These are phyloP conservation scores for Mythimna impura DNA, from an alignment of 2,888 invertebrate genomes.

Conservation along the genomic window DNA sequence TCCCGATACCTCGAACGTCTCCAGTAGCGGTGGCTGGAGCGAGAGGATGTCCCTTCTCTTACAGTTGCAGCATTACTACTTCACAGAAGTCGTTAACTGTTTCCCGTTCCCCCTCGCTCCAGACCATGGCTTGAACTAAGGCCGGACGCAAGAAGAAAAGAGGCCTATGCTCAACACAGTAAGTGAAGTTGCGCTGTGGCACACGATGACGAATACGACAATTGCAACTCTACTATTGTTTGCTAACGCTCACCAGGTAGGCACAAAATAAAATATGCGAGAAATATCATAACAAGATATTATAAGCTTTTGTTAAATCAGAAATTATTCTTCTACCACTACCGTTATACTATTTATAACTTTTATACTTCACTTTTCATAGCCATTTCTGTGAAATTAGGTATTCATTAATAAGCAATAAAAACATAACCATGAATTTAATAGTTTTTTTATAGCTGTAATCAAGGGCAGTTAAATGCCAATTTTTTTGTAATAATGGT, in stretches of 20 bases:
- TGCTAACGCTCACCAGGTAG: neutral
- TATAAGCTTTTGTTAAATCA: constrained; percentile 1
- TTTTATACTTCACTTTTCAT: constrained; percentile 3
- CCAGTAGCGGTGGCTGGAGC: too few relatives aligned
- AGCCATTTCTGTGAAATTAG: constrained; percentile 22
- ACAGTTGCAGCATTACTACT: too few relatives aligned
- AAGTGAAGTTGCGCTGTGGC: neutral
- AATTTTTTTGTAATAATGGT: neutral
- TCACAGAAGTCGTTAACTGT: too few relatives aligned
- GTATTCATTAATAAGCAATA: constrained; percentile 28
- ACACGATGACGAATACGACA: too few relatives aligned
- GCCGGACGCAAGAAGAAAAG: too few relatives aligned
- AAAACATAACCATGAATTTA: constrained; percentile 10
- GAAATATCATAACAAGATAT: too few relatives aligned
- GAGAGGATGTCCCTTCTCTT: too few relatives aligned
- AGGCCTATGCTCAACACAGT: neutral
- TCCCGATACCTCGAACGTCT: too few relatives aligned
- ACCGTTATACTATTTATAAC: neutral
- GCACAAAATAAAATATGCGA: neutral
- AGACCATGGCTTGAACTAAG: too few relatives aligned
- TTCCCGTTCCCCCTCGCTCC: too few relatives aligned
- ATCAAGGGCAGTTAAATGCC: constrained; percentile 16
- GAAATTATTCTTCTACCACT: neutral
- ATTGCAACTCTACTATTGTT: neutral
- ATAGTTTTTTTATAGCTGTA: constrained; percentile 33